Conservation (phyloP, 2,113 vertebrate genomes). For the Anoura caudifer region DNA sequence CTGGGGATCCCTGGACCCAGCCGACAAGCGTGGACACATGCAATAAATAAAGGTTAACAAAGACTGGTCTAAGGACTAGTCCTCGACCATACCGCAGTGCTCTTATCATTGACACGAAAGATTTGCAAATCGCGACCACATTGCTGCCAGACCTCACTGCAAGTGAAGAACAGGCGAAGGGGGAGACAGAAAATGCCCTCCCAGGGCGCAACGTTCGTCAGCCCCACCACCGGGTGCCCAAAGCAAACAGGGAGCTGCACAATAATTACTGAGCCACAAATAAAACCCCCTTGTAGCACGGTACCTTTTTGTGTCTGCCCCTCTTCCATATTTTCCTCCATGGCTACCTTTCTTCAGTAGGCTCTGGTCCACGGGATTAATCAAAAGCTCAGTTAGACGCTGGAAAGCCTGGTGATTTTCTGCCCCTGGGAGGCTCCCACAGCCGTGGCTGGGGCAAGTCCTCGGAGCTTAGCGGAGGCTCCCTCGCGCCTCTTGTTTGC, state of each 20-base stretch:
- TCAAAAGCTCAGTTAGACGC: conserved; percentile 84
- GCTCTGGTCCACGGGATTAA: conserved; percentile 81
- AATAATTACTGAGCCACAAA: conserved; percentile 69
- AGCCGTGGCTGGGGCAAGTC: conserved; percentile 85
- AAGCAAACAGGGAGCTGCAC: conserved; percentile 71
- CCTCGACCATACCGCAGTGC: not conserved
- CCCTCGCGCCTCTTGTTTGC: conserved; percentile 84
- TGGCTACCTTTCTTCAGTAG: conserved; percentile 85
- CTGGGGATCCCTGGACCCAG: conserved; percentile 73
- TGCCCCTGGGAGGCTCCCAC: conserved; percentile 81
- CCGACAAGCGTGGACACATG: conserved; percentile 82
- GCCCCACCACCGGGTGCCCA: conserved; percentile 68
- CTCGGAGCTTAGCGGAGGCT: conserved; percentile 83
- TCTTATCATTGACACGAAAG: conserved; percentile 8
- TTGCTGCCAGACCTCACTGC: conserved; percentile 28
- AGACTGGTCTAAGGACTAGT: conserved; percentile 72
- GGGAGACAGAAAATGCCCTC: not conserved
- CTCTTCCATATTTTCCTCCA: conserved; percentile 99
- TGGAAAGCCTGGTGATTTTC: conserved; percentile 77
- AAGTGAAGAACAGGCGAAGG: conserved; percentile 43
- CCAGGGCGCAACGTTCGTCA: conserved; percentile 55
- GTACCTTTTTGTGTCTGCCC: conserved; percentile 99
- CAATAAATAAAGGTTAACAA: conserved; percentile 89
- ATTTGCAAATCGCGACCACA: conserved; percentile 7
- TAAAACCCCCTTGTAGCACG: conserved; percentile 74